These are phyloP conservation scores for Drosophila testacea DNA, from an alignment of 2,888 invertebrate genomes.

Conservation along the genomic window DNA sequence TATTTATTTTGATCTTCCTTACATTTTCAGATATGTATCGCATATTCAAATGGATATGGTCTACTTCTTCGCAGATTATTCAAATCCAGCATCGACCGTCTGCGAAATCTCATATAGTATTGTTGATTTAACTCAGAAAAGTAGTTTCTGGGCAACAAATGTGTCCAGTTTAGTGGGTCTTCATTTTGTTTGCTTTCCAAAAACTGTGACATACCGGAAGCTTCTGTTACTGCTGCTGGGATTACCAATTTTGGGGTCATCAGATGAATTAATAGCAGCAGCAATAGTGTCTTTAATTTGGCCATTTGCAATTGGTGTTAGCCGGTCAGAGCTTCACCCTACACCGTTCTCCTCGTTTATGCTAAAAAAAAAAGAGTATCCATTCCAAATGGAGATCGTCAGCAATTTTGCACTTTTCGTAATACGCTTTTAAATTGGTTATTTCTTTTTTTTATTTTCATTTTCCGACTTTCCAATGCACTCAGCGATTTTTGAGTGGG, in stretches of 20 bases:
- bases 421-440: slow-evolving; percentile 8
- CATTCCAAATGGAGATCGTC: slow-evolving; percentile 43
- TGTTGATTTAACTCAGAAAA: slow-evolving; percentile 71
- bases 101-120: slow-evolving; percentile 65
- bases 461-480: slow-evolving; percentile 42
- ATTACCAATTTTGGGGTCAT: slow-evolving; percentile 41
- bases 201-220: slow-evolving; percentile 48
- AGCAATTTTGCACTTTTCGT: slow-evolving; percentile 53
- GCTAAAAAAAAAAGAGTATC: slow-evolving; percentile 26
- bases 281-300: slow-evolving; percentile 30
- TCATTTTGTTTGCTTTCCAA: slow-evolving; percentile 30
- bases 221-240: slow-evolving; percentile 3
- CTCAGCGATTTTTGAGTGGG: slow-evolving; percentile 52
- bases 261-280: slow-evolving; percentile 26
- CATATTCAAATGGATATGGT: slow-evolving; percentile 57
- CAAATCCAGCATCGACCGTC: slow-evolving; percentile 39
- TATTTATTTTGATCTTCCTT: not conserved
- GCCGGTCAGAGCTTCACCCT: slow-evolving; percentile 40
- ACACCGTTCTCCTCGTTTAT: slow-evolving; percentile 41
- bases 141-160: slow-evolving; percentile 67
- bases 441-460: slow-evolving; percentile 26
- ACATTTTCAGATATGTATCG: slow-evolving; percentile 45
- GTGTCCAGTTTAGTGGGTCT: slow-evolving; percentile 38
- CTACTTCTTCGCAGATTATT: slow-evolving; percentile 14
- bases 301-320: slow-evolving; percentile 51